Evolutionary conservation across 2,113 vertebrate species (phyloP).

Genomic region (Microcebus griseorufus): DNA sequence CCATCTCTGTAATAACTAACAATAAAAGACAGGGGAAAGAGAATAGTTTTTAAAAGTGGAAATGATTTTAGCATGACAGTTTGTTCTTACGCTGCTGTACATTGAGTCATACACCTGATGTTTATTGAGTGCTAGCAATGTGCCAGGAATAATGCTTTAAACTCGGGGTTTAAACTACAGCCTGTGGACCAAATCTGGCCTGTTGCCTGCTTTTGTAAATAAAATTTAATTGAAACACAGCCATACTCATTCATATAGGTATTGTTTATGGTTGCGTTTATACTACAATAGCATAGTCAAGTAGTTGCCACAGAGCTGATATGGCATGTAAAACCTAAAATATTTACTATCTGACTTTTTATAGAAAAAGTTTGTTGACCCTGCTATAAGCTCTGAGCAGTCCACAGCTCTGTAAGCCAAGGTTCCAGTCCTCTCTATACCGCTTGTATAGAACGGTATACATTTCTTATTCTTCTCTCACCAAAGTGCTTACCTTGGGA

Average conservation of each 20-base stretch:
- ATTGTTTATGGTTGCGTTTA: not conserved
- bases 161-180: not conserved
- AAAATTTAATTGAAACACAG: not conserved
- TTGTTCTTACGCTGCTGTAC: not conserved
- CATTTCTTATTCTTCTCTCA: not conserved
- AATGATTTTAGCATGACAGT: not conserved
- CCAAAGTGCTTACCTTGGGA: constrained; percentile 11
- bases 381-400: not conserved
- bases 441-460: not conserved
- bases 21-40: not conserved
- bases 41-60: not conserved
- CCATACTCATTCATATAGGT: not conserved
- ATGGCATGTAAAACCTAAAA: not conserved
- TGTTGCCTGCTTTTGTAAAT: not conserved
- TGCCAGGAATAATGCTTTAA: not conserved
- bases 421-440: not conserved
- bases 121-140: not conserved
- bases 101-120: not conserved
- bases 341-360: not conserved
- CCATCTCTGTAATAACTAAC: not conserved
- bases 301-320: not conserved
- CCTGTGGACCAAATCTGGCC: not conserved
- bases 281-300: not conserved
- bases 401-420: not conserved
- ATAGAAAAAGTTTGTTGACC: not conserved